Evolutionary conservation across 1,140 invertebrate species (phyloP), one percentile per base, ranked within the genome.

Genomic region (Mesaphorura yosii): DNA sequence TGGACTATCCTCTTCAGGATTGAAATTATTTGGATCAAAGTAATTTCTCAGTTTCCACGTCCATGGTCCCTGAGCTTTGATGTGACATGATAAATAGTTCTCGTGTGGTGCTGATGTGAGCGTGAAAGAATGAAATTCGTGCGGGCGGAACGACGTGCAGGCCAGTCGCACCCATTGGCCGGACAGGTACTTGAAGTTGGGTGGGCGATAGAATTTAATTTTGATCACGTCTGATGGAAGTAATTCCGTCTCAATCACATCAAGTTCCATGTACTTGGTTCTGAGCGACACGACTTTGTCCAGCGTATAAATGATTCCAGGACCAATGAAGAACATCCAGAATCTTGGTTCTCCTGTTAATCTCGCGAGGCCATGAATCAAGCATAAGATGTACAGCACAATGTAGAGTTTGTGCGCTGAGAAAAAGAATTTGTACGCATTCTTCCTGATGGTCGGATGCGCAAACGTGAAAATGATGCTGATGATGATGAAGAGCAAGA

Each of bases 21-120:
- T 86, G 63, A 86, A 93, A 66, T 93, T 94, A 65, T 83, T 86
- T 1, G 91, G 88, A 72, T 96, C 91, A 66, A 98, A 95, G 65
- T 92, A 93, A 68, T 95, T 94, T 34, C 94, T 76, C 1, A 99
- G 69, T 65, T 98, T 98, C 92, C 92, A 97, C 0, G 95, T 98
- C 94, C 94, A 99, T 0, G 94, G 95, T 0, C 95, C 95, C 68
- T 95, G 90, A 0, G 91, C 91, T 71, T 98, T 95, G 56, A 99
- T 97, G 68, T 98, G 94, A 62, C 95, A 90, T 1, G 90, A 94
- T 0, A 99, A 73, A 65, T 86, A 94, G 69, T 97, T 95, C 68
- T 98, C 92, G 65, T 98, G 94, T 0, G 95, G 95, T 1, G 93
- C 93, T 14, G 94, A 98, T 1, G 95, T 98, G 39, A 99, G 69